Conservation (phyloP, 2,113 vertebrate species). For the Aptenodytes forsteri region DNA sequence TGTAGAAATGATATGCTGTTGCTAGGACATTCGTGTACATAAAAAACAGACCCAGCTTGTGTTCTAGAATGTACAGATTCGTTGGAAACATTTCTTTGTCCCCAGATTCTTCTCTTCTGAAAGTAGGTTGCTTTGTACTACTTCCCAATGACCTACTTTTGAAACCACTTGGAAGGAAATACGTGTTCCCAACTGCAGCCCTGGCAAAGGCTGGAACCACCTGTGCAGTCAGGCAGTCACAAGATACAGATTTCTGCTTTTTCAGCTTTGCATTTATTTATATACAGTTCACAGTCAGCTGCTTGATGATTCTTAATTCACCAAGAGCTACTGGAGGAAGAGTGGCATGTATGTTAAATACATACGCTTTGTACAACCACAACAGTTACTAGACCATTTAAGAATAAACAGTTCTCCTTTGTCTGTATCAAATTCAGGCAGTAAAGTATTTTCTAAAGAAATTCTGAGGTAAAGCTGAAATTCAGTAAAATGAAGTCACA, state of each 20-base stretch:
- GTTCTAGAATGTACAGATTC: conserved; percentile 27
- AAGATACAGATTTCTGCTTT: background rate
- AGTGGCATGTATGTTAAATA: background rate
- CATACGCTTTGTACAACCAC: background rate
- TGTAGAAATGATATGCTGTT: background rate
- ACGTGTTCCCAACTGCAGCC: background rate
- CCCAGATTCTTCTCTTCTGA: background rate
- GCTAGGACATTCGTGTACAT: background rate
- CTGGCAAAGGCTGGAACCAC: conserved; percentile 33
- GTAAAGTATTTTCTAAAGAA: background rate
- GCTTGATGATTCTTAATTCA: background rate
- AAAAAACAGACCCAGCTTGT: background rate
- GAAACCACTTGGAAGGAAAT: conserved; percentile 38
- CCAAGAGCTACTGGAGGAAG: background rate
- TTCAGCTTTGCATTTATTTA: conserved; percentile 11
- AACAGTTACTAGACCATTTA: background rate
- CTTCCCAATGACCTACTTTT: conserved; percentile 57
- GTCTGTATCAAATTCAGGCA: background rate
- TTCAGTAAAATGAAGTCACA: background rate
- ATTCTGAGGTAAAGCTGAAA: background rate
- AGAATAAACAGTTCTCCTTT: background rate
- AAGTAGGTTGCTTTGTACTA: conserved; percentile 33
- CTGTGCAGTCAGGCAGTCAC: conserved; percentile 25
- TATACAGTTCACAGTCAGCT: conserved; percentile 10
- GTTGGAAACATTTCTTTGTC: background rate